These are phyloP conservation scores for Aleadryas rufinucha DNA, from an alignment of 2,113 vertebrate species.

Conservation along the genomic window DNA sequence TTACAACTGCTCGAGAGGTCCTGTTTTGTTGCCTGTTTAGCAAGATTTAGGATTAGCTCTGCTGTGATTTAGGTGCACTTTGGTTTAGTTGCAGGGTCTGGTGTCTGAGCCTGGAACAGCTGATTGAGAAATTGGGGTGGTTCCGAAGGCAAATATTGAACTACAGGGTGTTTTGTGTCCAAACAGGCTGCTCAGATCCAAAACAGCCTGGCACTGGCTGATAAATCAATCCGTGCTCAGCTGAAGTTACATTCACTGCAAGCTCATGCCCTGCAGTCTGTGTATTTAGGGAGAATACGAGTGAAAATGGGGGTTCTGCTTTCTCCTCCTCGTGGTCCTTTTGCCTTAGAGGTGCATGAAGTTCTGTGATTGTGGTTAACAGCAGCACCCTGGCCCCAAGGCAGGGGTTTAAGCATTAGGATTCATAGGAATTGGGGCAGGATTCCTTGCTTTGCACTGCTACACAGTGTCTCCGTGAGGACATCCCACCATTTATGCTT, in stretches of 20 bases:
- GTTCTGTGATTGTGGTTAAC: neutral
- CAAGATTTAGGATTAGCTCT: neutral
- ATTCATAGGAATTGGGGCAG: neutral
- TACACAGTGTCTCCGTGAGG: fast-evolving
- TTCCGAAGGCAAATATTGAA: neutral
- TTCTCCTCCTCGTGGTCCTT: neutral
- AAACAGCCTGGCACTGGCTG: neutral
- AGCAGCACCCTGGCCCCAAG: neutral
- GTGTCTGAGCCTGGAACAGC: neutral
- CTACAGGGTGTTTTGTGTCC: neutral
- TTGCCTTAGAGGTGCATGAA: neutral
- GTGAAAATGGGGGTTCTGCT: neutral
- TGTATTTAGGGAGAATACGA: neutral
- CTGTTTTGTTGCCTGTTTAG: neutral
- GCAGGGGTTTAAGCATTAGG: neutral
- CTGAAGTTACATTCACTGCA: neutral
- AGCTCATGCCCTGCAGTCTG: neutral
- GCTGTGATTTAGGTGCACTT: neutral
- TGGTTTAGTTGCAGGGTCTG: neutral
- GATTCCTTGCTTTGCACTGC: neutral
- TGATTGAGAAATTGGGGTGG: neutral
- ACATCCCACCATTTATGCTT: neutral
- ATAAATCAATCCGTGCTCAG: neutral
- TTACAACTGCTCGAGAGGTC: neutral
- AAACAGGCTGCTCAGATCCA: neutral